Base-by-base conservation (phyloP, 1,140 invertebrate genomes). In the Daktulosphaira vitifoliae region DNA sequence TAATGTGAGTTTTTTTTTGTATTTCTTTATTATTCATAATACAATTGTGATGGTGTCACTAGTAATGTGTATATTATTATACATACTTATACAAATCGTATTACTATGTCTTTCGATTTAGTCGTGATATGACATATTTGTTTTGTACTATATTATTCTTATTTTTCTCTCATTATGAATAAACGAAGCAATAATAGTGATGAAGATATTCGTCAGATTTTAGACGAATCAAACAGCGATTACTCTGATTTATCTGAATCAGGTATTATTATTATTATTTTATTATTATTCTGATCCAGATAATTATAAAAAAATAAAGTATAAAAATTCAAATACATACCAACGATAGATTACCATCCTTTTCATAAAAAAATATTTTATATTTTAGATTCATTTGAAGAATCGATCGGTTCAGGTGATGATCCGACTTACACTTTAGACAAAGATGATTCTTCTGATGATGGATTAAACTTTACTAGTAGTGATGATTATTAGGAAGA, bases 211-310 rank as follows among this genome's bases (percentile, higher is more conserved):
- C n/a, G 39, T 44, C 39, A 44, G n/a, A 11, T 44, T 7, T 44
- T 44, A 16, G 39, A 44, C n/a, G 39, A 44, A 44, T 44, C 39
- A 44, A 44, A n/a, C n/a, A 44, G 39, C n/a, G 39, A 44, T 44
- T 44, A 44, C 15, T 44, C 39, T 44, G 39, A 44, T 44, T 44
- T 37, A 37, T 37, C 33, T 37, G n/a, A n/a, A n/a, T n/a, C n/a
- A n/a, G n/a, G n/a, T n/a, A n/a, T n/a, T n/a, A n/a, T n/a, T n/a
- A n/a, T n/a, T n/a, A n/a, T n/a, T n/a, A n/a, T n/a, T n/a, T n/a
- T n/a, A n/a, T n/a, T n/a, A n/a, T n/a, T n/a, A n/a, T n/a, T n/a
- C n/a, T n/a, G 33, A 37, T 37, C 33, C 39, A 44, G 39, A 15
- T 44, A 44, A 44, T 44, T 44, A 44, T 44, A 11, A 44, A 33